Base-by-base conservation (phyloP, 2,113 vertebrate genomes). In the Panthera uncia region DNA sequence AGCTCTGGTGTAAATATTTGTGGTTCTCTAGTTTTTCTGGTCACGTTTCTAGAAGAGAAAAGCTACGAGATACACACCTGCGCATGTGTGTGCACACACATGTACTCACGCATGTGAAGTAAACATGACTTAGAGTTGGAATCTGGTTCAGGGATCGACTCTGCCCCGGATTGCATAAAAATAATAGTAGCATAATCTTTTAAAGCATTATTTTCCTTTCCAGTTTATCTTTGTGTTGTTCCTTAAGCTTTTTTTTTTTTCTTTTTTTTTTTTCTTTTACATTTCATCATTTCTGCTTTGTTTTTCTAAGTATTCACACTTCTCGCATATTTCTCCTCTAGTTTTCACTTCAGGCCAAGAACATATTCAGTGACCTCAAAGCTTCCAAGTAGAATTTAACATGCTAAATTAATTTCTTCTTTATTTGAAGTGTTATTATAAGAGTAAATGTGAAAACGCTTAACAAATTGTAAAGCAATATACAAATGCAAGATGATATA, bases 291-390 rank as follows among this genome's bases (percentile, higher is more conserved):
- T 96, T 69, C 74, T 41, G 0, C 45, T 96, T 86, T 93, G 12
- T 69, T 93, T 84, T 82, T 69, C 65, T 89, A 81, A 82, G 83
- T 94, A 97, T 89, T 95, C 76, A 86, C 15, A 52, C 66, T 78
- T 82, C 45, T 89, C 65, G 7, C 4, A 73, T n/a, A 65, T 86
- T 65, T 93, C 23, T 66, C 38, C 68, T 71, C 19, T 9, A 65
- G 33, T 92, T 94, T 83, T 95, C 69, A 94, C 55, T 41, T 57
- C 16, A 90, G 16, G 7, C 27, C 48, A 82, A 92, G 61, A 48
- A 68, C 5, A 41, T 55, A 25, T 13, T 41, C 0, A 8, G 1
- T 63, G 33, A 61, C 36, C 66, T 90, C n/a, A 78, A 25, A 50
- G 10, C 33, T 95, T 88, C 79, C 84, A 85, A 83, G 27, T 63